Evolutionary conservation across 2,797 vertebrate species (phyloP), one percentile per base, ranked within the genome.

Genomic region (Pachyuromys duprasi): DNA sequence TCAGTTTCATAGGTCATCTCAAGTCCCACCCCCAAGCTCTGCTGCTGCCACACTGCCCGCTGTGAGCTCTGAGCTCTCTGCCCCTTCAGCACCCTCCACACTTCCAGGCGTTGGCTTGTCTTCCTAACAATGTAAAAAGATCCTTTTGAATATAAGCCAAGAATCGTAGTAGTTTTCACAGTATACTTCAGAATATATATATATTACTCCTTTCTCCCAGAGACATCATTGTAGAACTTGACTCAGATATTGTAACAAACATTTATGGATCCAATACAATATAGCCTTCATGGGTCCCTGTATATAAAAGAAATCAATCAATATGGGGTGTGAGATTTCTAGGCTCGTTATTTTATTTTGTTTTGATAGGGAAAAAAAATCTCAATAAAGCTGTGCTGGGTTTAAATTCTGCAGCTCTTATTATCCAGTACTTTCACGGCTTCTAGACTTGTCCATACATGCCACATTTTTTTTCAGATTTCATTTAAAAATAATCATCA

Each of bases 101-200:
- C 24, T 90, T 91, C 75, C 45, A 31, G 12, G 2, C 22, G 15
- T n/a, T 26, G 11, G 3, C 12, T 81, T 67, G 70, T 42, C 24
- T 80, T 80, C 28, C 36, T 24, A 42, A 62, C 24, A 62, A 28
- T 36, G 36, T 55, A 79, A 42, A 74, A 63, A 36, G 17, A 53
- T 57, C 8, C 55, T 91, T 94, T 74, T 49, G 20, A 92, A 14
- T 31, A 26, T 1, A 78, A 36, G 60, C 3, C 18, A 89, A 65
- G 17, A 45, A 55, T 55, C 39, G 12, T 22, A 39, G 89, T 93
- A 94, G 90, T 90, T 83, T 89, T 86, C 24, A 57, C 42, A 65
- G n/a, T 84, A 26, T 17, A 53, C 49, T 74, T 62, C 4, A 13
- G 9, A 65, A 63, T 20, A 39, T n/a, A 57, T 36, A 36, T 26